Evolutionary conservation across 30 jellyfish, hydroid and myxozoan species (phyloP), one percentile per base, ranked within the genome.

Genomic region (Rhopilema esculentum): DNA sequence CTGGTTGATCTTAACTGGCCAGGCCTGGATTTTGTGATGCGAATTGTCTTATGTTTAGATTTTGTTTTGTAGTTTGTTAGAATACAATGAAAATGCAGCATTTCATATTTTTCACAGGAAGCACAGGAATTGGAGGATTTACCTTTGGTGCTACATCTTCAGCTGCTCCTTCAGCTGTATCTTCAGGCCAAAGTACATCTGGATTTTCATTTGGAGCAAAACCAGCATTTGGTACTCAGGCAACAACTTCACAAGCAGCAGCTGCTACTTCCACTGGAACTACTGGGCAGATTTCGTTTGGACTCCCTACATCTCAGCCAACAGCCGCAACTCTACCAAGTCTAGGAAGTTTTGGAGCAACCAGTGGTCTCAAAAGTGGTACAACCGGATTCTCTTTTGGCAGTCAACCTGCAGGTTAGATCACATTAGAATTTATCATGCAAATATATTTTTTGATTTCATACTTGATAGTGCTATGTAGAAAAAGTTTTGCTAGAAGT

Each of bases 111-210:
- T 40, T 12, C 6, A 40, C 57, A 40, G 57, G 57, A 40, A 40
- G 12, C 12, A 12, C 57, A 40, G 57, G 57, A 40, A 12, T 12
- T 40, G 57, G 9, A 12, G 57, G 57, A 25, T 73, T 23, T 12
- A 15, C 32, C 26, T 31, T 73, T 73, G 84, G 84, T 30, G 8
- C 70, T 40, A 23, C 84, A 18, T 4, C 64, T 18, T 2, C 84
- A 73, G 70, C 70, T 0, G 32, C 84, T 69, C 31, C 84, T 19
- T 32, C 78, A 67, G 62, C 80, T 15, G 57, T 6, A 6, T 40
- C 57, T 40, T 40, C 12, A 40, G 57, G 57, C 57, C 57, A 40
- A 12, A 40, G 57, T 40, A 40, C 57, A 40, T 2, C 57, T 40
- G 57, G 57, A 12, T 40, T 40, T 40, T 2, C 57, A 6, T 40